phyloP scores from a whole-genome alignment of 2,113 vertebrate genomes.

The Agapornis roseicollis region DNA sequence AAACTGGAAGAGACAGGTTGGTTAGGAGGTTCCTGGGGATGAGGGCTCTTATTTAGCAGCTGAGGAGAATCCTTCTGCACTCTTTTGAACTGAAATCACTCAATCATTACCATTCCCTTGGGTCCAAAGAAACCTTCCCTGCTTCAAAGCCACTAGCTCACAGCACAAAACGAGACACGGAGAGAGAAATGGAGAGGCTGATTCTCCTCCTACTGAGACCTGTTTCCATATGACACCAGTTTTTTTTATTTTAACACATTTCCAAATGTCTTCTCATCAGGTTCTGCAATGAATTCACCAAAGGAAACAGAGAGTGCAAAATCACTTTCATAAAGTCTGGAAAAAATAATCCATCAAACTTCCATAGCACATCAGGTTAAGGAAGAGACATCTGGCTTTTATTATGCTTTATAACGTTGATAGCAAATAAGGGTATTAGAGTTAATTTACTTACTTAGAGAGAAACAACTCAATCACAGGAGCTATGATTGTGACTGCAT shows the following conservation, averaged over 20 bases:
- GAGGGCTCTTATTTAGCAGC: neutral
- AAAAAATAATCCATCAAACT: slow-evolving; percentile 2
- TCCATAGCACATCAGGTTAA: slow-evolving; percentile 46
- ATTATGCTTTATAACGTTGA: slow-evolving; percentile 85
- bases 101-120: neutral
- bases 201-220: neutral
- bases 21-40: neutral
- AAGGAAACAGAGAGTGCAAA: neutral
- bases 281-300: neutral
- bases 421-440: slow-evolving; percentile 93
- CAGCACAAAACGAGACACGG: neutral
- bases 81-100: neutral
- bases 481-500: slow-evolving; percentile 84
- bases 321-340: slow-evolving; percentile 16
- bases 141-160: neutral
- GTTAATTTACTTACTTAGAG: slow-evolving; percentile 92
- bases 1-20: neutral
- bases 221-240: neutral
- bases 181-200: neutral
- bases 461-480: slow-evolving; percentile 83
- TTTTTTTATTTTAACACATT: neutral
- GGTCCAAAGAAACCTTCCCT: rapidly evolving
- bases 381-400: slow-evolving; percentile 87
- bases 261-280: neutral
- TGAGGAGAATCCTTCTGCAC: neutral